Conservation (phyloP, 2,113 vertebrate species). For the Hyperopisus bebe region DNA sequence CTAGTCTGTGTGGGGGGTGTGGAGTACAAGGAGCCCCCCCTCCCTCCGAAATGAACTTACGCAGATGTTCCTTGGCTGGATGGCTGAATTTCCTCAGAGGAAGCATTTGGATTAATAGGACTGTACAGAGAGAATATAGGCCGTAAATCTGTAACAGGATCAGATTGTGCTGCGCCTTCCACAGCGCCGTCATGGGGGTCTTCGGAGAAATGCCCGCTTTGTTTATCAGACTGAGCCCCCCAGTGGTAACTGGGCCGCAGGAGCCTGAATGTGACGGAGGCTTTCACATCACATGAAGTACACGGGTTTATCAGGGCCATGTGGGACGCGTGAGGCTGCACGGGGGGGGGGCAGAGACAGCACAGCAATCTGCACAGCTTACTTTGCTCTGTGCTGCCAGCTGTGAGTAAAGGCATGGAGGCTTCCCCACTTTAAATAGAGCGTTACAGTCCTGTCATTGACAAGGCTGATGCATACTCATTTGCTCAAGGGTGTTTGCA, state of each 20-base stretch:
- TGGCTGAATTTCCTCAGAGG: background rate
- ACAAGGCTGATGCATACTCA: background rate
- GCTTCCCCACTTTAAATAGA: background rate
- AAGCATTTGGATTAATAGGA: slow-evolving; percentile 6
- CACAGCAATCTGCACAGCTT: background rate
- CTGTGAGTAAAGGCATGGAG: background rate
- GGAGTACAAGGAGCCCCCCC: background rate
- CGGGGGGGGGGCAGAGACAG: background rate
- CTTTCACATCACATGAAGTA: background rate
- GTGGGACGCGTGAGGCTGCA: background rate
- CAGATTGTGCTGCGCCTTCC: background rate
- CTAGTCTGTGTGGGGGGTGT: background rate
- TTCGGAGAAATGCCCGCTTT: background rate
- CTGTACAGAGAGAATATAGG: background rate
- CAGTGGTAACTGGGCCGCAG: background rate
- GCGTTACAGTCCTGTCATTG: background rate
- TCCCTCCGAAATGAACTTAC: background rate
- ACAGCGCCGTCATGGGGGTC: background rate
- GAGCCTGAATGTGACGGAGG: background rate
- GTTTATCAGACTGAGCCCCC: background rate
- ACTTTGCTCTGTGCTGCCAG: background rate
- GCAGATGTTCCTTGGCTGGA: background rate
- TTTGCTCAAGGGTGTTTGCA: background rate
- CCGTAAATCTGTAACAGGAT: background rate
- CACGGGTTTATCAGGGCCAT: background rate